Base-by-base conservation (phyloP, 2,113 vertebrate species). In the Syngnathus scovelli region DNA sequence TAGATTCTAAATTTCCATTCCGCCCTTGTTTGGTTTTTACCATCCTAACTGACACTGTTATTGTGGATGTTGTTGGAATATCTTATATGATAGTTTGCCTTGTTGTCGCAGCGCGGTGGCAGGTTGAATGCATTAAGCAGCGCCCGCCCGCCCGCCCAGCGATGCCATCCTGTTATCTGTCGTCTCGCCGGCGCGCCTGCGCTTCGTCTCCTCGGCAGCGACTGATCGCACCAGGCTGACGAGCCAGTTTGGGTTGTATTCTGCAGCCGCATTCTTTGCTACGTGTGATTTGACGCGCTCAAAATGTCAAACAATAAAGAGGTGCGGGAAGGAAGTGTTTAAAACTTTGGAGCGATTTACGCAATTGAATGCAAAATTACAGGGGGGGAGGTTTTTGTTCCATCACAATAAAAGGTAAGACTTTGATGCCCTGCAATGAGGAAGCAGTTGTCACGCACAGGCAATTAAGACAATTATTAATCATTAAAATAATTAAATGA, bases 141-240 rank as follows among this genome's bases (percentile, higher is more conserved):
- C 67, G 84, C 83, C 69, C 71, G 70, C 62, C 23, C 23, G 23
- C 23, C 69, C 71, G 70, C 62, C 23, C 23, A 1, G 1, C 73
- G 77, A 68, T 85, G 83, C 85, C 81, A 74, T 77, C 77, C 87
- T 87, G 82, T 83, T 83, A 86, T 90, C 77, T 87, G 81, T 63
- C 83, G 81, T 88, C 84, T 87, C 80, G 80, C 88, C 85, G 87
- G 89, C 88, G 87, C 37, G 33, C 85, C 84, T 81, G 84, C 85
- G 87, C 80, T 83, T 83, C 68, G 84, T 84, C 81, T 89, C 85
- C 27, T 85, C 77, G 77, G 63, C 76, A 58, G 75, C 72, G 71
- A 81, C 82, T 88, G 87, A 91, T 92, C 89, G 90, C 85, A 88
- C 82, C 36, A 38, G 76, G 71, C 83, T 91, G 90, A 91, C 87